Base-by-base conservation (phyloP, 2,113 vertebrate species). In the Panurus biarmicus region DNA sequence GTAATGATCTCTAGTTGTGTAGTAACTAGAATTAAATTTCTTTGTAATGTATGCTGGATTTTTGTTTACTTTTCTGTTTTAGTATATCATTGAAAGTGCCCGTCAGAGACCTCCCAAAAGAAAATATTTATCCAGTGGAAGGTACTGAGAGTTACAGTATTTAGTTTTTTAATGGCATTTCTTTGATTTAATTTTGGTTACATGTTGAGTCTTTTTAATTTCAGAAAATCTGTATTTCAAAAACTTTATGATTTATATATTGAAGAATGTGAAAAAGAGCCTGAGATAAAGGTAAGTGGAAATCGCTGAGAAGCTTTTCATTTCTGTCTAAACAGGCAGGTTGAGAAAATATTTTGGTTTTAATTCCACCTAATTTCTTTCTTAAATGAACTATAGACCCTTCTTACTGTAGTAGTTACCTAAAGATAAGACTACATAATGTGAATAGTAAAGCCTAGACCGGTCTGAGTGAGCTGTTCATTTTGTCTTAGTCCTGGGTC, bases 221-320 rank as follows among this genome's bases (percentile, higher is more conserved):
- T 90, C 97, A 98, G 98, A 97, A 99, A 99, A 97, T 99, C 99
- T 95, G 97, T 99, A 88, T 99, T 99, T 98, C 99, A 99, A 97
- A 99, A 99, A 96, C 98, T 99, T 78, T 99, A 99, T 98, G 99
- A 99, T 97, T 97, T 99, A 45, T 99, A 99, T 97, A 98, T 99
- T 93, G 99, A 99, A 96, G 99, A 99, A 98, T 99, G 99, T 98
- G 99, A 99, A 97, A 99, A 99, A 96, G 99, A 99, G 93, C 99
- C 99, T 58, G 99, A 99, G 94, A 98, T 99, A 96, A 99, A 99
- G 99, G 99, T 99, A 98, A 95, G 91, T 92, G 51, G 88, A 94
- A 85, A 62, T 72, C 95, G 29, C 53, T 71, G 24, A 38, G 51
- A 75, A 60, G 21, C 25, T 83, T 58, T 79, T 84, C 2, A 23